Evolutionary conservation across 2,888 invertebrate genomes (phyloP).

Genomic region (Dasysyrphus albostriatus): DNA sequence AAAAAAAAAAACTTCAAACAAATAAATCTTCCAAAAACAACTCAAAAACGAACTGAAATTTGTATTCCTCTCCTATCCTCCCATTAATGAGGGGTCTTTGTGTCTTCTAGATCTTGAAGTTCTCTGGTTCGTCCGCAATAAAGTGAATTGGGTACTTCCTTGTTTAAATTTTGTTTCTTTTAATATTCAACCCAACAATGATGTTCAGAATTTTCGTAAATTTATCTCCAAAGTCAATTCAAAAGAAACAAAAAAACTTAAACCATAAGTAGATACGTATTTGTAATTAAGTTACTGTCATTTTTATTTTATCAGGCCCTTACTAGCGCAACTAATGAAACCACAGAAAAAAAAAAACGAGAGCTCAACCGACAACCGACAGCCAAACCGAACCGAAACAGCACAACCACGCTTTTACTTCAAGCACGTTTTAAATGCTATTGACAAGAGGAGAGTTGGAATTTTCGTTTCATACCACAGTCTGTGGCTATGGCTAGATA

Average conservation of each 20-base stretch:
- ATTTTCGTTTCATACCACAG: constrained; percentile 36
- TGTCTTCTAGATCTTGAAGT: constrained; percentile 19
- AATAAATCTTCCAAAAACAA: constrained; percentile 17
- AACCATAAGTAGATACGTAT: neutral
- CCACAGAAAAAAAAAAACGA: neutral
- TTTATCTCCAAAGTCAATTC: neutral
- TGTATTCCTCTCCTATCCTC: constrained; percentile 16
- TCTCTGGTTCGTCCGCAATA: constrained; percentile 4
- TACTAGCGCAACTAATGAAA: constrained; percentile 30
- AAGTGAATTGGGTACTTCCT: constrained; percentile 44
- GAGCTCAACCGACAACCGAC: constrained; percentile 1
- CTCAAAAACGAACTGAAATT: constrained; percentile 20
- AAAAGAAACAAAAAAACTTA: constrained; percentile 11
- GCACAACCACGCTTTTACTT: constrained; percentile 44
- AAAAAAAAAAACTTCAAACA: constrained; percentile 4
- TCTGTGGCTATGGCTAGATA: neutral
- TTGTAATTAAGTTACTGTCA: constrained; percentile 54
- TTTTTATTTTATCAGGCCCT: constrained; percentile 42
- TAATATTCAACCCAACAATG: neutral
- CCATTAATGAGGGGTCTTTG: neutral
- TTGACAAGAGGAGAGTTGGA: constrained; percentile 57
- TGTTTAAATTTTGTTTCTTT: constrained; percentile 36
- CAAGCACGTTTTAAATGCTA: constrained; percentile 71
- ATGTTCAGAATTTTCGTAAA: constrained; percentile 15
- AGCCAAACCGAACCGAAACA: constrained; percentile 22